Conservation (phyloP, 2,797 vertebrate genomes). For the Liasis olivaceus region DNA sequence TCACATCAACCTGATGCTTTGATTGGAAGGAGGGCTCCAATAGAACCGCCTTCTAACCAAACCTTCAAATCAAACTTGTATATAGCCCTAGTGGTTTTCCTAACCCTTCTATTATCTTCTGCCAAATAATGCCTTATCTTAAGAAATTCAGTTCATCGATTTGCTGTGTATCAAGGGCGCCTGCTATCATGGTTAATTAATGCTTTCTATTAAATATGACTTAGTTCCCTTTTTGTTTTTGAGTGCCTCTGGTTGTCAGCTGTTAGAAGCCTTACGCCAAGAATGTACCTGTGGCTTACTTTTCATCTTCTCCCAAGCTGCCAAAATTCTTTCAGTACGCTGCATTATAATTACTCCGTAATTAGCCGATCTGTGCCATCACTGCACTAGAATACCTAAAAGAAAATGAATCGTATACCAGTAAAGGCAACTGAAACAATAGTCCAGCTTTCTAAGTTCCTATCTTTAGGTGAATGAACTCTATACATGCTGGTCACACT, state of each 20-base stretch:
- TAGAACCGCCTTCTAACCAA: no score
- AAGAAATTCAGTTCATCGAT: background rate
- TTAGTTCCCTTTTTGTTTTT: background rate
- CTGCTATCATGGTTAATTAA: constrained; percentile 10
- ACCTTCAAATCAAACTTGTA: background rate
- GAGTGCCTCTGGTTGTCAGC: constrained; percentile 1
- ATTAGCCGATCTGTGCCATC: constrained; percentile 20
- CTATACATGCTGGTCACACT: background rate
- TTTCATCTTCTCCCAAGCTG: constrained; percentile 11
- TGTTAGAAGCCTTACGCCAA: constrained; percentile 5
- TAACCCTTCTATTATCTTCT: background rate
- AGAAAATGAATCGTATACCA: constrained; percentile 21
- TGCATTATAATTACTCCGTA: constrained; percentile 29
- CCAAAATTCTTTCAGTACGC: background rate
- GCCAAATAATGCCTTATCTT: background rate
- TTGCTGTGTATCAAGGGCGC: background rate
- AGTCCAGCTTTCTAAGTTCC: background rate
- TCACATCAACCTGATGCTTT: no score
- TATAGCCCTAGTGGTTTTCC: background rate
- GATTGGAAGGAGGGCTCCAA: no score
- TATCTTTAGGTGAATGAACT: constrained; percentile 2
- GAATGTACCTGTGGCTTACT: background rate
- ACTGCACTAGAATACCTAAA: constrained; percentile 3
- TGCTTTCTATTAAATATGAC: constrained; percentile 6
- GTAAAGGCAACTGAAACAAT: background rate